Conservation (phyloP, 2,113 vertebrate species). For the Catagonus wagneri region DNA sequence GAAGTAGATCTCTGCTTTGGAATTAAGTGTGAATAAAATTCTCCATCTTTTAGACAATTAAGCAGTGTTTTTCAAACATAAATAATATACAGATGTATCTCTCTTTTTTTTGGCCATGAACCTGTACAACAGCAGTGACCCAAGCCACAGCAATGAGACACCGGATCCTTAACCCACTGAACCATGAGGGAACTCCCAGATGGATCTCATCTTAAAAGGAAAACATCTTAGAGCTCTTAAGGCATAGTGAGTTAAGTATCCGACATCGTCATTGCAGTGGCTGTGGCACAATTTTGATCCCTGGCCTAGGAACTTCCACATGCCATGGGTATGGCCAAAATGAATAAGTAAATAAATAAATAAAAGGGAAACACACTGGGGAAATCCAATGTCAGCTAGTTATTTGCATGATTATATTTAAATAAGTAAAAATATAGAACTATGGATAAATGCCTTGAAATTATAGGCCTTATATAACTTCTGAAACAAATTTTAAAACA, state of each 20-base stretch:
- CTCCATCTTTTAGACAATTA: neutral
- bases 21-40: slow-evolving; percentile 24
- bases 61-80: neutral
- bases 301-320: too few relatives aligned
- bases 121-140: too few relatives aligned
- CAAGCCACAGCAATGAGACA: too few relatives aligned
- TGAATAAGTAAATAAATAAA: too few relatives aligned
- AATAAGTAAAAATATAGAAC: slow-evolving; percentile 22
- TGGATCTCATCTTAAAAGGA: too few relatives aligned
- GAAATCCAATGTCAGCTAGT: neutral
- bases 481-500: slow-evolving; percentile 13
- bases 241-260: too few relatives aligned
- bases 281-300: too few relatives aligned
- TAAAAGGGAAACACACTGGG: neutral
- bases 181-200: too few relatives aligned
- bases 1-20: neutral
- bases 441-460: neutral
- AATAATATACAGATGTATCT: neutral
- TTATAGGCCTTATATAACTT: neutral
- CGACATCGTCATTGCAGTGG: too few relatives aligned
- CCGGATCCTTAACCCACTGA: too few relatives aligned
- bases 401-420: slow-evolving; percentile 46
- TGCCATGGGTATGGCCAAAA: too few relatives aligned
- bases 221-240: too few relatives aligned
- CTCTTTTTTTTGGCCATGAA: neutral